Evolutionary conservation across 2,797 vertebrate genomes (phyloP).

Genomic region (Urocyon cinereoargenteus): DNA sequence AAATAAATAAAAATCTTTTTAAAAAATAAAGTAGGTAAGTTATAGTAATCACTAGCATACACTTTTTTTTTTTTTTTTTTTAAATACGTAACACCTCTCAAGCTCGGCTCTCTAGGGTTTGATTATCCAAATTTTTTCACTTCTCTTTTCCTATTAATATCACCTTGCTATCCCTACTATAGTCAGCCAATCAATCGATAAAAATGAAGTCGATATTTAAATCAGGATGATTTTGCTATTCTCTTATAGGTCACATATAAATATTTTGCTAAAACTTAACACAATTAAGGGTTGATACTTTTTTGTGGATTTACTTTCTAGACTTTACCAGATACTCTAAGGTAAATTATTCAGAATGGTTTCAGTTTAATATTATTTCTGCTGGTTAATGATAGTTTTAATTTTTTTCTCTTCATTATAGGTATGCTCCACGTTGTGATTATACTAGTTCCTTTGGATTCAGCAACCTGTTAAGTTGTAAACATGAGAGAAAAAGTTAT

Average conservation of each 20-base stretch:
- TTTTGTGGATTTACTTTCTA: conserved; percentile 32
- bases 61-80: background rate
- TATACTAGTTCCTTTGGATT: conserved; percentile 48
- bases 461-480: background rate
- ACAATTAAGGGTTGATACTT: conserved; percentile 1
- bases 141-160: background rate
- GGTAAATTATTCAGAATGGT: conserved; percentile 33
- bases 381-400: conserved; percentile 16
- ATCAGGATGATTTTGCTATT: background rate
- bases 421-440: background rate
- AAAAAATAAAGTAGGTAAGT: background rate
- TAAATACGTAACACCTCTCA: background rate
- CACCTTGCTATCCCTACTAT: background rate
- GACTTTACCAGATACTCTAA: background rate
- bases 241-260: background rate
- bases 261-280: conserved; percentile 37
- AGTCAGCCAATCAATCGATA: background rate
- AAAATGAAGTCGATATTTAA: conserved; percentile 18
- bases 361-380: conserved; percentile 45
- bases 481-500: conserved; percentile 40
- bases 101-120: background rate
- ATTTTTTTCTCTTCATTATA: conserved; percentile 52
- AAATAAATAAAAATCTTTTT: too few species aligned
- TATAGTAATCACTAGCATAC: background rate
- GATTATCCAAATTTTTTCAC: background rate